These are phyloP conservation scores for Pica pica DNA, from an alignment of 2,113 vertebrate genomes.

Conservation along the genomic window DNA sequence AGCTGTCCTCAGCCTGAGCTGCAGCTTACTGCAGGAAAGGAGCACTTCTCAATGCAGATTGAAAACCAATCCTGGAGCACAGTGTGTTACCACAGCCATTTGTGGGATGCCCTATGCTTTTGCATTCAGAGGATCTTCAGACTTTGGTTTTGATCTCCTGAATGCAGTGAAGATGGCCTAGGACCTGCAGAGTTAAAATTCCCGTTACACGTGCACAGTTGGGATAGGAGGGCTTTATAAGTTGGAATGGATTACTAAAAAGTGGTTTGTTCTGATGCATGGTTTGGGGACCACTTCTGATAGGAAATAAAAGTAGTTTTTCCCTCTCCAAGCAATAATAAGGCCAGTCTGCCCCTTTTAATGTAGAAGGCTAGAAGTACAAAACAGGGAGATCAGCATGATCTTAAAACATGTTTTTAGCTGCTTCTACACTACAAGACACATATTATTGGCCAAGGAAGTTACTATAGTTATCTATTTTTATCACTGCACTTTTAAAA, in stretches of 20 bases:
- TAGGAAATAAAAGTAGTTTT: not conserved
- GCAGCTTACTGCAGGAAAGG: not conserved
- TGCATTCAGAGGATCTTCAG: not conserved
- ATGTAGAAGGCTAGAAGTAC: not conserved
- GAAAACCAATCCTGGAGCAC: not conserved
- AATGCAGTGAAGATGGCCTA: not conserved
- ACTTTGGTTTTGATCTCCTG: not conserved
- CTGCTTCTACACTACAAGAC: not conserved
- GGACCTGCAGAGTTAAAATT: not conserved
- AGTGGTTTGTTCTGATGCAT: not conserved
- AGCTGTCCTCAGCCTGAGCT: not conserved
- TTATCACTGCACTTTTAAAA: slow-evolving; percentile 18
- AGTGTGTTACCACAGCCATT: not conserved
- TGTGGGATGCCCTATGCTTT: not conserved
- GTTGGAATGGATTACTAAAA: not conserved
- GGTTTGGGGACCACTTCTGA: not conserved
- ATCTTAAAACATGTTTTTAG: not conserved
- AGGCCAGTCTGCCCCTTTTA: not conserved
- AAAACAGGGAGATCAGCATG: not conserved
- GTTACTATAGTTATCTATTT: not conserved
- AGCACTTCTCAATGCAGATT: not conserved
- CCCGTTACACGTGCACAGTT: fast-evolving
- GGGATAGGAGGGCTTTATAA: not conserved
- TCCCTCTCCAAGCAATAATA: not conserved
- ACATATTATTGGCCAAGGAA: not conserved